phyloP scores from a whole-genome alignment of 2,113 vertebrate species.

The Pithys albifrons region DNA sequence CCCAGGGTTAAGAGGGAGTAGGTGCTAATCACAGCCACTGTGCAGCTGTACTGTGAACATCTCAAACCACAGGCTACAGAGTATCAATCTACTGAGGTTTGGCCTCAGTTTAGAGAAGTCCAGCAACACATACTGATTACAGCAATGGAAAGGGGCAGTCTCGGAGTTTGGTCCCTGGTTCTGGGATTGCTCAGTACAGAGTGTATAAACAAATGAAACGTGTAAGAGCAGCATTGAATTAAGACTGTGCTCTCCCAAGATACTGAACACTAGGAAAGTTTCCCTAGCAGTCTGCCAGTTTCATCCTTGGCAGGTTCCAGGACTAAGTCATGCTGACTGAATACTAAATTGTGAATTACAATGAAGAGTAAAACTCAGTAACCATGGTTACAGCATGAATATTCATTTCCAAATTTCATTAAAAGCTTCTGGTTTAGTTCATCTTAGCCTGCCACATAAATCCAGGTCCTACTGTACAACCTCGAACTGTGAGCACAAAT shows the following conservation, averaged over 20 bases:
- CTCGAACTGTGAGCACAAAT: background rate
- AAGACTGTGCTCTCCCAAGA: background rate
- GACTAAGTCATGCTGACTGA: background rate
- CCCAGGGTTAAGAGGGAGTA: background rate
- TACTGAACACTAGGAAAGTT: background rate
- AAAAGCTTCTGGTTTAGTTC: slow-evolving; percentile 8
- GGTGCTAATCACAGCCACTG: background rate
- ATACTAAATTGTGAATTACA: slow-evolving; percentile 42
- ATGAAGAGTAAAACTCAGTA: slow-evolving; percentile 19
- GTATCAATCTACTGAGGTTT: background rate
- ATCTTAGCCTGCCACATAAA: background rate
- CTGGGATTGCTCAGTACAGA: background rate
- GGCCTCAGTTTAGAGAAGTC: background rate
- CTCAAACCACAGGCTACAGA: background rate
- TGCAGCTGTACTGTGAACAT: background rate
- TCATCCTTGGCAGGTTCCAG: slow-evolving; percentile 5
- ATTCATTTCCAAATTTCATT: slow-evolving; percentile 30
- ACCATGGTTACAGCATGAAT: slow-evolving; percentile 48
- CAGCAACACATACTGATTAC: background rate
- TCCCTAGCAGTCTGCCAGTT: background rate
- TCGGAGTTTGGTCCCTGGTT: background rate
- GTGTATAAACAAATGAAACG: background rate
- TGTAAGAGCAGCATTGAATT: background rate
- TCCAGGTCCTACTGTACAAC: background rate
- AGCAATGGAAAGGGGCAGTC: background rate